These are phyloP conservation scores for Hedya salicella DNA, from an alignment of 2,888 invertebrate genomes.

Conservation along the genomic window DNA sequence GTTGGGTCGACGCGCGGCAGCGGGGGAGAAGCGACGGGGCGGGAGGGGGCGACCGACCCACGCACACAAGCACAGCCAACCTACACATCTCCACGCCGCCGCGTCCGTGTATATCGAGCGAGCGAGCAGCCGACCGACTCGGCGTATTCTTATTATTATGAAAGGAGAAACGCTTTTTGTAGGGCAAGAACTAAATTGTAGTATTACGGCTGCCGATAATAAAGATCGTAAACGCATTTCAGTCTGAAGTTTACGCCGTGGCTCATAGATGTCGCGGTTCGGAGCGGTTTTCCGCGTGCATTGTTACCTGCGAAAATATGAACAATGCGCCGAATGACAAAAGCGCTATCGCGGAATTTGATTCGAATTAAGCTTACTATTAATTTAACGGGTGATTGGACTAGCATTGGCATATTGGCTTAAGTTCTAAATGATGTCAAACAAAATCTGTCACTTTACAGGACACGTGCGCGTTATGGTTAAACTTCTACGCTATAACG, in stretches of 20 bases:
- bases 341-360: conserved; percentile 7
- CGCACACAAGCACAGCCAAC: conserved; percentile 54
- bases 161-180: conserved; percentile 86
- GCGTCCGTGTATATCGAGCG: conserved; percentile 77
- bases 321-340: conserved; percentile 17
- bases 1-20: conserved; percentile 58
- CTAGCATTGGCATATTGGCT: not conserved
- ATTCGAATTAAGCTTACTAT: conserved; percentile 26
- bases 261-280: conserved; percentile 82
- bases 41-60: conserved; percentile 50
- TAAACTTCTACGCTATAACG: too few species aligned
- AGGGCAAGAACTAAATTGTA: conserved; percentile 85
- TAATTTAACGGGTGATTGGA: conserved; percentile 14
- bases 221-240: conserved; percentile 83
- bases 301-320: conserved; percentile 34
- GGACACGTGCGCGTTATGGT: not conserved
- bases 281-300: conserved; percentile 47
- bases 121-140: conserved; percentile 81
- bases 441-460: conserved; percentile 2
- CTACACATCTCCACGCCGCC: conserved; percentile 61
- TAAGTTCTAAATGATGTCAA: not conserved
- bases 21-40: conserved; percentile 51
- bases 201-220: conserved; percentile 81
- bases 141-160: conserved; percentile 87
- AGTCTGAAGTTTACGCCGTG: conserved; percentile 77